Conservation (phyloP, 1,140 invertebrate genomes). For the Pogonomyrmex californicus region DNA sequence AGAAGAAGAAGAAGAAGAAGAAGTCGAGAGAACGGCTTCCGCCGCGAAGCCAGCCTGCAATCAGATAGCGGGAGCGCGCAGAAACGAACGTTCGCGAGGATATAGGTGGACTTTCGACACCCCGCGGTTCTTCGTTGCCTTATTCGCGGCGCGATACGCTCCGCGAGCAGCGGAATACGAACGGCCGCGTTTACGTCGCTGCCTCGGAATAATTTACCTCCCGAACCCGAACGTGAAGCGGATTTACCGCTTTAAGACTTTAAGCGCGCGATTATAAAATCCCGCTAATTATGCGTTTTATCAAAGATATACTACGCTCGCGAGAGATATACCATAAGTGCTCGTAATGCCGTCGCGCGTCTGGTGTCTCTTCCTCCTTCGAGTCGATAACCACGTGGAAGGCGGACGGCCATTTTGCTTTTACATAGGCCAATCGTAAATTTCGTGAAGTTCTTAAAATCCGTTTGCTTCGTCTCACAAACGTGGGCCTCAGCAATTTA, state of each 20-base stretch:
- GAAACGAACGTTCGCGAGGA: conserved; percentile 50
- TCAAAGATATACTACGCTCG: conserved; percentile 33
- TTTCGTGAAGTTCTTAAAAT: conserved; percentile 1
- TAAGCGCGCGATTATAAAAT: conserved; percentile 45
- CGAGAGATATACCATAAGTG: background rate
- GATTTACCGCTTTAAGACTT: conserved; percentile 26
- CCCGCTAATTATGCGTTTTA: conserved; percentile 40
- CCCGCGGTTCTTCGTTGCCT: conserved; percentile 51
- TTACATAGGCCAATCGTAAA: conserved; percentile 15
- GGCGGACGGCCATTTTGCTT: conserved; percentile 5
- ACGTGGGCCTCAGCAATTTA: background rate
- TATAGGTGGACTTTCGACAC: conserved; percentile 60
- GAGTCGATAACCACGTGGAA: background rate
- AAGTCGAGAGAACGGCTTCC: conserved; percentile 51
- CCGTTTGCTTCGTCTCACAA: background rate
- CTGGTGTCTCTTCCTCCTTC: background rate
- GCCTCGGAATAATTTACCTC: conserved; percentile 49
- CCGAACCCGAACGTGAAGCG: conserved; percentile 14
- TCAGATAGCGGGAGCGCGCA: conserved; percentile 54
- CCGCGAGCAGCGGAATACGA: background rate
- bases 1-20: conserved; percentile 38
- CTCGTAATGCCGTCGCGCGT: background rate
- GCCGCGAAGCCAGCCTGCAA: conserved; percentile 57
- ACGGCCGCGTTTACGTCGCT: conserved; percentile 39
- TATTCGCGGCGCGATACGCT: conserved; percentile 31